These are phyloP conservation scores for Silurus glanis DNA, from an alignment of 2,113 vertebrate genomes.

Conservation along the genomic window DNA sequence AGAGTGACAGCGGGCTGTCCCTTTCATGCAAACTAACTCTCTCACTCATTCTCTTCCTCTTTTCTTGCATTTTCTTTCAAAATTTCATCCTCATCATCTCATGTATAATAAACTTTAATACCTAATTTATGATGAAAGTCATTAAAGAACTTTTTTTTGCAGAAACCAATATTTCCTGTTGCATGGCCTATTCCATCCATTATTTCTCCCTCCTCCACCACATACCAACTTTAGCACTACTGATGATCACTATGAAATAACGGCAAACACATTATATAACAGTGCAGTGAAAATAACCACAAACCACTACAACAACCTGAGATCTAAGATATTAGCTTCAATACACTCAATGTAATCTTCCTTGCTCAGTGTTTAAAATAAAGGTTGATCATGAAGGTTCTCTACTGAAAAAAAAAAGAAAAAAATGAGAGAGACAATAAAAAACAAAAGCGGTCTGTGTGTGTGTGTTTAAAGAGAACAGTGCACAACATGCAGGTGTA, in stretches of 20 bases:
- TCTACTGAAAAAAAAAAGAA: background rate
- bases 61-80: background rate
- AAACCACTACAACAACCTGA: conserved; percentile 16
- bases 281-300: conserved; percentile 17
- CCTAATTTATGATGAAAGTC: background rate
- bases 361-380: background rate
- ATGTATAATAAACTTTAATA: background rate
- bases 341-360: background rate
- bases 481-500: conserved; percentile 34
- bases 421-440: background rate
- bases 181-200: conserved; percentile 26
- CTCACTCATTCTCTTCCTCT: conserved; percentile 10
- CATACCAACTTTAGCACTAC: background rate
- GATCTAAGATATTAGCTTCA: background rate
- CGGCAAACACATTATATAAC: background rate
- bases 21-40: conserved; percentile 42
- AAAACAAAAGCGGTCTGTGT: background rate
- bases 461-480: background rate
- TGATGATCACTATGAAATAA: conserved; percentile 20
- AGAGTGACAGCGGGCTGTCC: conserved; percentile 50
- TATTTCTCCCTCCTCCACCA: background rate
- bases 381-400: background rate
- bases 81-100: background rate
- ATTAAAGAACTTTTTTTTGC: background rate
- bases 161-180: conserved; percentile 32